Evolutionary conservation across 2,888 invertebrate genomes (phyloP), one percentile per base, ranked within the genome.

Genomic region (Cecidostiba fungosa): DNA sequence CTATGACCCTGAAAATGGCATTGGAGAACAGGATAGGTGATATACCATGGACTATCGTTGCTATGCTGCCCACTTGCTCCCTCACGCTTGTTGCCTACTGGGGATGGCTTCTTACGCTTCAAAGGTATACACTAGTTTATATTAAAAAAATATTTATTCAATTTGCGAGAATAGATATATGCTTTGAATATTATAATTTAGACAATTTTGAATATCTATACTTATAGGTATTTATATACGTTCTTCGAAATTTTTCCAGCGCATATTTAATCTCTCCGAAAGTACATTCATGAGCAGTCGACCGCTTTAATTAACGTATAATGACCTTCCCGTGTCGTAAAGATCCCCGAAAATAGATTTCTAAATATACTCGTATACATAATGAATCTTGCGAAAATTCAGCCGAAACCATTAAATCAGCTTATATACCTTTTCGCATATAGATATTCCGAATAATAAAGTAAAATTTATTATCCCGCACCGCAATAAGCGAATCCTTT

Each of bases 71-170:
- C 6, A 93, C 93, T 12, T 93, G 93, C 79, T 91, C 90, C 16
- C 86, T 93, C 12, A 93, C 93, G 12, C 87, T 93, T 26, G 89
- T 92, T 23, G 93, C 93, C 43, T 93, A 93, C 83, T 93, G 93
- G 93, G 92, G 93, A 76, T 93, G 93, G 93, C 88, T 93, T 23
- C 89, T 93, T 72, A 92, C 93, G 32, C 89, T 93, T 79, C 91
- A 91, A 88, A 93, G 93, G 93, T 93, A n/a, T n/a, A n/a, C n/a
- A n/a, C n/a, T n/a, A n/a, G n/a, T n/a, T n/a, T n/a, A n/a, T n/a
- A n/a, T n/a, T n/a, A n/a, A n/a, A n/a, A n/a, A n/a, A n/a, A n/a
- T n/a, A n/a, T n/a, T n/a, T n/a, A n/a, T n/a, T n/a, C n/a, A n/a
- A n/a, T n/a, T n/a, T n/a, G n/a, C n/a, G n/a, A n/a, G n/a, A n/a